phyloP scores from a whole-genome alignment of 2,888 invertebrate genomes.

The Hemicrepidius hirtus region DNA sequence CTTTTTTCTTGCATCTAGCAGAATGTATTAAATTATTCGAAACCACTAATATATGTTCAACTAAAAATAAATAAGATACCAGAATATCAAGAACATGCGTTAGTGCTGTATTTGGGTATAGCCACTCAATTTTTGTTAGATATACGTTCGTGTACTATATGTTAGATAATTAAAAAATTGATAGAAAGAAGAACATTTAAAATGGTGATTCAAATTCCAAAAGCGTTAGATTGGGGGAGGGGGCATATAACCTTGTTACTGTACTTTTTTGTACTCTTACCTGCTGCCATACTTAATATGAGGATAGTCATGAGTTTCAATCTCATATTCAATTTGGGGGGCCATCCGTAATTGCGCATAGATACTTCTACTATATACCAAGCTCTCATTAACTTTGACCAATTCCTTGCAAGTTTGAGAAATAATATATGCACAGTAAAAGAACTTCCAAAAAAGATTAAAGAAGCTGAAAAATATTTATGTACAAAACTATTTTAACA shows the following conservation, averaged over 20 bases:
- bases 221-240: no score
- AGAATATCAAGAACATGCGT: no score
- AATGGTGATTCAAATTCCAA: no score
- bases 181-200: no score
- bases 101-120: no score
- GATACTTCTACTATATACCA: conserved; percentile 53
- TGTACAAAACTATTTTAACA: no score
- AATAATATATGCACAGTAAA: conserved; percentile 68
- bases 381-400: conserved; percentile 69
- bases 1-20: conserved; percentile 5
- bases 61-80: no score
- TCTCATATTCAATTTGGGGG: conserved; percentile 38
- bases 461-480: conserved; percentile 31
- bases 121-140: no score
- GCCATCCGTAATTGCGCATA: conserved; percentile 52
- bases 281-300: conserved; percentile 33
- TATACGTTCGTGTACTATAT: no score
- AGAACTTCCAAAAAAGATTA: conserved; percentile 36
- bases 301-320: conserved; percentile 44
- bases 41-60: conserved; percentile 54
- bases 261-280: conserved; percentile 6
- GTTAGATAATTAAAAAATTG: no score
- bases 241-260: no score
- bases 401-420: conserved; percentile 71
- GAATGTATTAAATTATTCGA: conserved; percentile 20